phyloP scores from a whole-genome alignment of 2,797 vertebrate species.

The Craterocephalus amniculus region DNA sequence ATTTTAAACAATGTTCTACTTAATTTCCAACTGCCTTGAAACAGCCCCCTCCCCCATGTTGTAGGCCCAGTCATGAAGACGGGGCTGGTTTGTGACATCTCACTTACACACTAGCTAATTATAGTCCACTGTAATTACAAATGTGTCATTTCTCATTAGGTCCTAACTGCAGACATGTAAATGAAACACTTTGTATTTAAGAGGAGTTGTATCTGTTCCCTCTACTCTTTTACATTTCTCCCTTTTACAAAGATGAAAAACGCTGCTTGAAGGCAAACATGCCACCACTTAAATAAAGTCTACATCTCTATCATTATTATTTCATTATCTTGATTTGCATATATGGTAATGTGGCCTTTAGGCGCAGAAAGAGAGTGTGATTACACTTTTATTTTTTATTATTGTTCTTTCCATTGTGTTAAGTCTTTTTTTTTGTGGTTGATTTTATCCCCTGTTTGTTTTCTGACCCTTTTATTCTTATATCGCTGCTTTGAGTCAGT shows the following conservation, averaged over 20 bases:
- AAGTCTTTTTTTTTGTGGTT: neutral
- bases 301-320: conserved; percentile 47
- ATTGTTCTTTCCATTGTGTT: conserved; percentile 30
- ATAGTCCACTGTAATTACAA: conserved; percentile 79
- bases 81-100: conserved; percentile 55
- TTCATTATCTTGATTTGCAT: conserved; percentile 58
- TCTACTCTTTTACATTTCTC: conserved; percentile 35
- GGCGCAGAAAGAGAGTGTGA: conserved; percentile 22
- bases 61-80: conserved; percentile 47
- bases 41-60: neutral
- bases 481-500: neutral
- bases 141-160: conserved; percentile 80
- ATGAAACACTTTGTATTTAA: conserved; percentile 58
- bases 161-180: conserved; percentile 64
- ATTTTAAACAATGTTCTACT: conserved; percentile 6
- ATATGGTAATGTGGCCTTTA: conserved; percentile 52
- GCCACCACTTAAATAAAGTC: conserved; percentile 48
- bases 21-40: conserved; percentile 24
- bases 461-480: neutral
- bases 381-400: conserved; percentile 40
- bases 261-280: conserved; percentile 45
- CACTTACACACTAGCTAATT: conserved; percentile 75
- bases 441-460: conserved; percentile 8
- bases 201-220: conserved; percentile 35
- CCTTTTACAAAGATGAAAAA: conserved; percentile 41